phyloP scores from a whole-genome alignment of 92 coral and sea anemone species.

The Plumapathes pennacea region DNA sequence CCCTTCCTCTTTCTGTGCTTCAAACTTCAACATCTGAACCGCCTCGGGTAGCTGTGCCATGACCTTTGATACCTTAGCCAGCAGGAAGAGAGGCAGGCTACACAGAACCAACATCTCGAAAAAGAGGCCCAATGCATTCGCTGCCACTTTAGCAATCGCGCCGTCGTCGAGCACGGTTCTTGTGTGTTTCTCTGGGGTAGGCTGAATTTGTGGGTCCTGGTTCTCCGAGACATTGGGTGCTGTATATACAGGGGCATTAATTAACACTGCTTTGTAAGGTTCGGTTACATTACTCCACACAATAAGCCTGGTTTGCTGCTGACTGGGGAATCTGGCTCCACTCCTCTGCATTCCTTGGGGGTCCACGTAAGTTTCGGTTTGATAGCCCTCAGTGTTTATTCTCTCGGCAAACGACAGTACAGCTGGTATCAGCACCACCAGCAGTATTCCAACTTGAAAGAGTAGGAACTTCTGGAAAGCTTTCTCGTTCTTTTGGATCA shows the following conservation, averaged over 20 bases:
- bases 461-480: slow-evolving; percentile 49
- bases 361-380: slow-evolving; percentile 3
- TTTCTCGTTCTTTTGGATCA: slow-evolving; percentile 40
- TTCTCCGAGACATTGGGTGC: not conserved
- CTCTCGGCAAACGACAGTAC: slow-evolving; percentile 53
- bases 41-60: slow-evolving; percentile 42
- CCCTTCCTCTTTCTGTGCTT: slow-evolving; percentile 20
- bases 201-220: not conserved
- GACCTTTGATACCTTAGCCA: slow-evolving; percentile 59
- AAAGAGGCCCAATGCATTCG: slow-evolving; percentile 19
- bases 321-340: no score
- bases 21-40: slow-evolving; percentile 43
- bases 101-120: slow-evolving; percentile 60
- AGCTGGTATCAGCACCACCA: slow-evolving; percentile 39
- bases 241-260: not conserved
- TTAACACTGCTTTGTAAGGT: no score
- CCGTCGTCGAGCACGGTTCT: slow-evolving; percentile 1
- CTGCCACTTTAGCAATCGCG: slow-evolving; percentile 27
- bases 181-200: no score
- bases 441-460: slow-evolving; percentile 29
- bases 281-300: no score
- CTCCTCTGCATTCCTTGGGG: no score
- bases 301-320: no score
- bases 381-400: slow-evolving; percentile 34
- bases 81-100: slow-evolving; percentile 58